These are phyloP conservation scores for Hippocampus comes DNA, from an alignment of 2,113 vertebrate species.

Conservation along the genomic window DNA sequence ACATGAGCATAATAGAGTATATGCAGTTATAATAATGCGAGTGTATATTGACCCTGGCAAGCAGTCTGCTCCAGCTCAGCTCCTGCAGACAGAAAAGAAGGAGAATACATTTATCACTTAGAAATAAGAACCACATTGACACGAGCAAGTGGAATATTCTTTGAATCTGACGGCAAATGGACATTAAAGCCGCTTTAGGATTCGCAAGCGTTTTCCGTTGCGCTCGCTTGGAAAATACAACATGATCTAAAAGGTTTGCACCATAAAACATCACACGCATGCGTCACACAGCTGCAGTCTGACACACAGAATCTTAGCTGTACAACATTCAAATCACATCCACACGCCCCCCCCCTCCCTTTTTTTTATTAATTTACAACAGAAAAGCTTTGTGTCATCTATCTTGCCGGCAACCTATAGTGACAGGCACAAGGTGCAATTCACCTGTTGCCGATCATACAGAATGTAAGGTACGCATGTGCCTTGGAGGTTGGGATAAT, in stretches of 20 bases:
- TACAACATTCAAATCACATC: too few relatives aligned
- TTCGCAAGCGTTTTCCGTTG: conserved; percentile 25
- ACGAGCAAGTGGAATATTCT: conserved; percentile 31
- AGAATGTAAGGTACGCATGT: too few relatives aligned
- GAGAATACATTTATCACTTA: conserved; percentile 39
- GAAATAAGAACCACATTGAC: conserved; percentile 1
- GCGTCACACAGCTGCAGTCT: not conserved
- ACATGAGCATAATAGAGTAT: not conserved
- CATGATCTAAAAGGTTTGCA: conserved; percentile 32
- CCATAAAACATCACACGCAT: conserved; percentile 34
- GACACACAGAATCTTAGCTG: not conserved
- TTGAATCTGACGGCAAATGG: conserved; percentile 25
- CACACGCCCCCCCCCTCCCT: too few relatives aligned
- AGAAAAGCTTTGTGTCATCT: too few relatives aligned
- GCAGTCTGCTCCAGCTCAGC: conserved; percentile 23
- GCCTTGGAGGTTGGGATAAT: too few relatives aligned
- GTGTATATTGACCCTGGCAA: conserved; percentile 59
- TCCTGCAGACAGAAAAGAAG: conserved; percentile 47
- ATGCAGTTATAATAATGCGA: not conserved
- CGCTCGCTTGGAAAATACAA: conserved; percentile 13
- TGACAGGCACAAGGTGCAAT: too few relatives aligned
- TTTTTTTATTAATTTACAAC: too few relatives aligned
- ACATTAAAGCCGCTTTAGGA: conserved; percentile 22
- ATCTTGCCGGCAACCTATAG: too few relatives aligned
- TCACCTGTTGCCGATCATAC: too few relatives aligned